A percentile compares a stretch with the other conserved stretches of the same genome.
Conservation (phyloP, 2,113 vertebrate species). For the Oreochromis spilurus region DNA sequence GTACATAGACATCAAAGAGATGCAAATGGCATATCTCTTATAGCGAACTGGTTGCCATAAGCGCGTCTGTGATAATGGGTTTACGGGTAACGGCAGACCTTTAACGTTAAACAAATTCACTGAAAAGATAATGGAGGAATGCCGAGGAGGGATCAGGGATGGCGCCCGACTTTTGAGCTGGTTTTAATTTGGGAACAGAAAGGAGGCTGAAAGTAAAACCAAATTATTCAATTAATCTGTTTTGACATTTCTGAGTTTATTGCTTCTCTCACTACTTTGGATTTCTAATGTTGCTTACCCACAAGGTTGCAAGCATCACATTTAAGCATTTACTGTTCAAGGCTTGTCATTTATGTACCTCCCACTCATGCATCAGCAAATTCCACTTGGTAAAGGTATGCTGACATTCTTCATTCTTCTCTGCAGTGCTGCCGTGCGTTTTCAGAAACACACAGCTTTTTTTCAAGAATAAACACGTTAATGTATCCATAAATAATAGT, state of each 20-base stretch:
- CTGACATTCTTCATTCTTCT: neutral
- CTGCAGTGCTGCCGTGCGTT: neutral
- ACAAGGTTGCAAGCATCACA: neutral
- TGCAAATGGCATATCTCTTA: slow-evolving; percentile 14
- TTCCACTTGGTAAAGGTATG: neutral
- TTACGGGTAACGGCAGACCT: neutral
- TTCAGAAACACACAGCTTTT: neutral
- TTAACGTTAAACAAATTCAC: slow-evolving; percentile 31
- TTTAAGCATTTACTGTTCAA: neutral
- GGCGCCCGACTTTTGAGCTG: neutral
- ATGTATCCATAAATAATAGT: neutral
- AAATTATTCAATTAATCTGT: neutral
- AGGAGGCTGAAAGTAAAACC: neutral
- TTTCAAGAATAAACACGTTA: neutral
- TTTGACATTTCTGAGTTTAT: slow-evolving; percentile 7
- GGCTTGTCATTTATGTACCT: neutral
- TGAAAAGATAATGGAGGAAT: neutral
- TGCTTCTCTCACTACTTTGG: neutral
- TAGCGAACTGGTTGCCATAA: slow-evolving; percentile 9
- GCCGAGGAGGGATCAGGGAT: neutral
- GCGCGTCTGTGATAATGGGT: neutral
- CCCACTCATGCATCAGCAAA: neutral
- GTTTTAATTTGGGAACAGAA: neutral
- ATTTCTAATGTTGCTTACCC: neutral
- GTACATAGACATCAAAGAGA: slow-evolving; percentile 28